Conservation (phyloP, 2,113 vertebrate genomes). For the Mus spicilegus region DNA sequence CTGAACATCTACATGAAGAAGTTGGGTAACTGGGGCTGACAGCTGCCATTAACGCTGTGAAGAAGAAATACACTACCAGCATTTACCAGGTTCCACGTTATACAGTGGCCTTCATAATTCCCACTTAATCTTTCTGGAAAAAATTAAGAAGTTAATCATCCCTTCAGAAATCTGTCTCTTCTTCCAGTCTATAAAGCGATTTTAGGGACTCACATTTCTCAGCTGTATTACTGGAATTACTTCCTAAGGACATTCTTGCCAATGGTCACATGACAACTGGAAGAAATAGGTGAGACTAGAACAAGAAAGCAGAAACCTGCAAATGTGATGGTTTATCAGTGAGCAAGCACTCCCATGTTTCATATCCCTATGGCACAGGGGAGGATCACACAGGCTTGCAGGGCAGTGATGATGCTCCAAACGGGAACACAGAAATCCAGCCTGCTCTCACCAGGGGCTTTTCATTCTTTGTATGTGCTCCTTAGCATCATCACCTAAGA, state of each 20-base stretch:
- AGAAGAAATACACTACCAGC: slow-evolving; percentile 25
- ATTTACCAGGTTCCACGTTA: neutral
- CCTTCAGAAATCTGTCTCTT: neutral
- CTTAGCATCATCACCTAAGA: neutral
- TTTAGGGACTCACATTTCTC: neutral
- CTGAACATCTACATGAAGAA: slow-evolving; percentile 62
- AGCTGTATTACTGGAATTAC: neutral
- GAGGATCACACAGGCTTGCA: neutral
- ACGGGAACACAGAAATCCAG: neutral
- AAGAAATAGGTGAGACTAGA: neutral
- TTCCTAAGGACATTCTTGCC: neutral
- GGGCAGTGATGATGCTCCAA: neutral
- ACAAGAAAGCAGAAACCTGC: neutral
- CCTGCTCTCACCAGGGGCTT: too few relatives aligned
- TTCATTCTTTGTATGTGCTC: neutral
- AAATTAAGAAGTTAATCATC: neutral
- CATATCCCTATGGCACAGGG: neutral
- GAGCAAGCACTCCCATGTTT: neutral
- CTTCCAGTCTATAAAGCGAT: neutral
- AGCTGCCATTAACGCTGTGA: slow-evolving; percentile 71
- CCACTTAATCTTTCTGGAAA: neutral
- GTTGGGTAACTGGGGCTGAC: slow-evolving; percentile 67
- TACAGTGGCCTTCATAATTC: neutral
- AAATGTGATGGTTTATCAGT: neutral
- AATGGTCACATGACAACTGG: neutral